These are phyloP conservation scores for Probosciger aterrimus DNA, from an alignment of 2,113 vertebrate genomes.

Conservation along the genomic window DNA sequence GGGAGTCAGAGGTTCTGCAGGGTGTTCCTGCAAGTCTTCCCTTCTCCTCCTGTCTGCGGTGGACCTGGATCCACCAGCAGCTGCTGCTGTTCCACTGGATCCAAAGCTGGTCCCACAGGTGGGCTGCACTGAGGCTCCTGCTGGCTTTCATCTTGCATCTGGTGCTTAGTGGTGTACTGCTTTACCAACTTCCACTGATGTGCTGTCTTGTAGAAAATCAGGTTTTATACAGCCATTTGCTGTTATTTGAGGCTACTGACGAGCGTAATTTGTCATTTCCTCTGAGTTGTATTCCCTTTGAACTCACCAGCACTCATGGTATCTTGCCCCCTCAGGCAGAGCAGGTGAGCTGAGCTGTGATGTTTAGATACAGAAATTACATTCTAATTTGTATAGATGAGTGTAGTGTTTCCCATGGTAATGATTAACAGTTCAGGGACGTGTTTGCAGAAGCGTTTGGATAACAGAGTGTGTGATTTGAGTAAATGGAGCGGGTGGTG, in stretches of 20 bases:
- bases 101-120: not conserved
- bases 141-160: not conserved
- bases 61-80: not conserved
- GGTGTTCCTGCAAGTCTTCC: not conserved
- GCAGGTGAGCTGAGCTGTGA: not conserved
- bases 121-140: not conserved
- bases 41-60: not conserved
- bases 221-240: not conserved
- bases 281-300: not conserved
- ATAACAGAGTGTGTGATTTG: not conserved
- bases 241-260: not conserved
- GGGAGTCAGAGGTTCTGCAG: not conserved
- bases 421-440: not conserved
- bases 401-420: not conserved
- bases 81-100: not conserved
- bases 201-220: not conserved
- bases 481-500: not conserved
- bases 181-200: fast-evolving
- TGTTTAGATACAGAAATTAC: conserved; percentile 9
- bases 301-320: not conserved
- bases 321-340: not conserved
- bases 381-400: not conserved
- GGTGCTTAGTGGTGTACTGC: fast-evolving
- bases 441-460: not conserved
- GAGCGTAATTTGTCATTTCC: not conserved